Evolutionary conservation across 2,888 invertebrate species (phyloP).

Genomic region (Machimus rusticus): DNA sequence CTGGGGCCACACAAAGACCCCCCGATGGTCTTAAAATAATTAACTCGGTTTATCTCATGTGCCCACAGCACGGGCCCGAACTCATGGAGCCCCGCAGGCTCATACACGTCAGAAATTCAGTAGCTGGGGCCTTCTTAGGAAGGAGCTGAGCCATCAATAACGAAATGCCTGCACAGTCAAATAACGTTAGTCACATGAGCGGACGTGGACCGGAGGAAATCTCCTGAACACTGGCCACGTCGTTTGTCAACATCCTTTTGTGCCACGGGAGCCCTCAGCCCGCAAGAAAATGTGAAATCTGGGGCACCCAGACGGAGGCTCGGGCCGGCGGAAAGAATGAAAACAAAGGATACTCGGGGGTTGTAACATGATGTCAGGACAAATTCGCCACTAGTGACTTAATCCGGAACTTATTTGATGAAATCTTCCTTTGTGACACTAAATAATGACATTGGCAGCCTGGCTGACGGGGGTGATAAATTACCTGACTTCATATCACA

Average conservation of each 20-base stretch:
- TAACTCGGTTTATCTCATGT: background rate
- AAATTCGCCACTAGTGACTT: slow-evolving; percentile 39
- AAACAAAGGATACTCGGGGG: slow-evolving; percentile 20
- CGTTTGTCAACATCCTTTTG: slow-evolving; percentile 34
- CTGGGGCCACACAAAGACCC: background rate
- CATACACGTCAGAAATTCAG: background rate
- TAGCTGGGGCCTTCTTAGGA: background rate
- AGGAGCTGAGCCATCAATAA: slow-evolving; percentile 10
- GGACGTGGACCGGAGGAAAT: background rate
- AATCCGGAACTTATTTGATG: slow-evolving; percentile 40
- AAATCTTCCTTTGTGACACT: slow-evolving; percentile 41
- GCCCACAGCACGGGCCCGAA: background rate
- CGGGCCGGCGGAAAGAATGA: background rate
- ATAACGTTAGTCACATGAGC: slow-evolving; percentile 29
- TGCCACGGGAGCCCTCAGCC: background rate
- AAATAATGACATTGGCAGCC: slow-evolving; percentile 38
- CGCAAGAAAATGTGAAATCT: background rate
- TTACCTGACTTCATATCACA: slow-evolving; percentile 33
- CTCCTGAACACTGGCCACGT: slow-evolving; percentile 19
- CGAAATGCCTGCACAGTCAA: background rate
- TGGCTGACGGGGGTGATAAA: slow-evolving; percentile 28
- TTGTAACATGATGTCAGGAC: slow-evolving; percentile 35
- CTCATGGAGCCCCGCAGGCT: background rate
- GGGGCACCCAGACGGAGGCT: background rate
- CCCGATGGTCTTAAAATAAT: background rate